A percentile compares a stretch with the other conserved stretches of the same genome.
phyloP scores from a whole-genome alignment of 2,113 vertebrate genomes.

The Psophia crepitans region DNA sequence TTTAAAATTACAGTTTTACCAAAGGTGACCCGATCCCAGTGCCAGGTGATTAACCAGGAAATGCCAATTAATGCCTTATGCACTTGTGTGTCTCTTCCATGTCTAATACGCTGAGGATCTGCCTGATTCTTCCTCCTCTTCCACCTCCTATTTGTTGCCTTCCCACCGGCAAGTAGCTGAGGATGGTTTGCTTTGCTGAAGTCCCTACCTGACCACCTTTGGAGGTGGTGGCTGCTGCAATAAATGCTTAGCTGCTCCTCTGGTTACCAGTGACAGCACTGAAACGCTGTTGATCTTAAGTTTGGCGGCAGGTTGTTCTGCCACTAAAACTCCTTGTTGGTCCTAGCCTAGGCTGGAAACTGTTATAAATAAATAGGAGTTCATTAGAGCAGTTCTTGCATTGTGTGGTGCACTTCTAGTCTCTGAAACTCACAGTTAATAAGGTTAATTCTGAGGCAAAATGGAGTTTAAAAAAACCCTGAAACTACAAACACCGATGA shows the following conservation, averaged over 20 bases:
- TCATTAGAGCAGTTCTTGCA: neutral
- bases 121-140: neutral
- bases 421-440: neutral
- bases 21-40: neutral
- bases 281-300: neutral
- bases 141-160: neutral
- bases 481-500: accelerated
- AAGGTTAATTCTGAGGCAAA: neutral
- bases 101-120: neutral
- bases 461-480: neutral
- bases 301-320: neutral
- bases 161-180: neutral
- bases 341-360: neutral
- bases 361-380: neutral
- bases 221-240: neutral
- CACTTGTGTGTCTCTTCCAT: accelerated
- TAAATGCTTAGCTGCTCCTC: neutral
- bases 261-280: neutral
- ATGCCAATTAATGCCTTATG: neutral
- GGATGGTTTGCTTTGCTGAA: neutral
- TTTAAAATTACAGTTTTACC: neutral
- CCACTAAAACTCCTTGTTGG: accelerated
- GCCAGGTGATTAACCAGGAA: neutral
- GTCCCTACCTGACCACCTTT: neutral
- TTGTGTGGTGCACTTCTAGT: neutral